Percentiles rank a stretch among this genome's conserved stretches.
Conservation (phyloP, 2,797 vertebrate species). For the Danio jaintianensis region DNA sequence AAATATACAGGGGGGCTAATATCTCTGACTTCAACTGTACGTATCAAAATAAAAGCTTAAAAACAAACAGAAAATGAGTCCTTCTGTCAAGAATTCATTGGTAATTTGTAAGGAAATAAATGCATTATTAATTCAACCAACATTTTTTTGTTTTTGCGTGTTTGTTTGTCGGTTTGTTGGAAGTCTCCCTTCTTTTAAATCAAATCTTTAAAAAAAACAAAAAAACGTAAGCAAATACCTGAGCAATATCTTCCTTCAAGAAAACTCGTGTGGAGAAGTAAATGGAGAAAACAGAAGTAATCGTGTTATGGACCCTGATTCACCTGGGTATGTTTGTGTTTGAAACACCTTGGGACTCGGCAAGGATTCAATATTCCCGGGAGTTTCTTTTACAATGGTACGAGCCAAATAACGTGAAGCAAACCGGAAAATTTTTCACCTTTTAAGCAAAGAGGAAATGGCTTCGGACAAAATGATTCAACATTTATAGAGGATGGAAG, state of each 20-base stretch:
- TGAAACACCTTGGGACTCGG: background rate
- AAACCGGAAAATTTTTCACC: background rate
- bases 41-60: background rate
- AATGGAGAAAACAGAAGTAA: background rate
- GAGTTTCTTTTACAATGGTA: constrained; percentile 12
- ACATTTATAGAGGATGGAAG: no score
- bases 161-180: no score
- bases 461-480: no score
- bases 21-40: background rate
- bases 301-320: background rate
- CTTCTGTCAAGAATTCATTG: background rate
- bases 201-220: no score
- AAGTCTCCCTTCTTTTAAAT: no score
- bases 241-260: no score
- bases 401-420: background rate
- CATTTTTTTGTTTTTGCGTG: no score
- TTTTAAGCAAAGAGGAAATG: no score
- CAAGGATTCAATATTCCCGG: background rate
- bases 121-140: no score
- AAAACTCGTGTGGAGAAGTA: background rate
- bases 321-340: background rate
- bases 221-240: no score
- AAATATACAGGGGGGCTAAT: no score
- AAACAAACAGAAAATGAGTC: background rate
- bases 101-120: no score